Evolutionary conservation across 2,888 invertebrate species (phyloP).

Genomic region (Phalera bucephala): DNA sequence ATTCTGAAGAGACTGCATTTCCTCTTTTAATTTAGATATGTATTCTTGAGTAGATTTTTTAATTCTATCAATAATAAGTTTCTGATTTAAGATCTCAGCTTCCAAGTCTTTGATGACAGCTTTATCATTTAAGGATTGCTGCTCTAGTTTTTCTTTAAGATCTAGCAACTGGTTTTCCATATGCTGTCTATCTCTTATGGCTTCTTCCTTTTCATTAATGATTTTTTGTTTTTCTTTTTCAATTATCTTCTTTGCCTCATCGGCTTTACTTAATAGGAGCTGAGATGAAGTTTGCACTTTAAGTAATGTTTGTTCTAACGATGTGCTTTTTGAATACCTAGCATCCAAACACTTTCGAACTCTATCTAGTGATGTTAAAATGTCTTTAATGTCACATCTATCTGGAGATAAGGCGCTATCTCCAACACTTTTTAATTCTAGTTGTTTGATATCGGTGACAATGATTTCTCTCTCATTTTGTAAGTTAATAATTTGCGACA

Average conservation of each 20-base stretch:
- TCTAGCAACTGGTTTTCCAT: constrained; percentile 53
- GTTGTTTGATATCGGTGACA: constrained; percentile 55
- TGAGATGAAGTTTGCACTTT: constrained; percentile 67
- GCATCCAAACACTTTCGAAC: constrained; percentile 50
- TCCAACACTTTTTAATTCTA: constrained; percentile 62
- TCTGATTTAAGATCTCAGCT: constrained; percentile 60
- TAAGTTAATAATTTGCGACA: constrained; percentile 46
- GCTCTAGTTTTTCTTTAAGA: constrained; percentile 49
- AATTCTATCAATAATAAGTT: constrained; percentile 57
- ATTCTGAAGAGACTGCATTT: constrained; percentile 48
- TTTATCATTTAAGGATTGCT: constrained; percentile 50
- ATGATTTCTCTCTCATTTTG: constrained; percentile 58
- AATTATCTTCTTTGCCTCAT: constrained; percentile 64
- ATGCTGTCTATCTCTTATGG: constrained; percentile 47
- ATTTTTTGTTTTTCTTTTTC: constrained; percentile 72
- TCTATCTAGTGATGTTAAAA: constrained; percentile 53
- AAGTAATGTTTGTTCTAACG: constrained; percentile 55
- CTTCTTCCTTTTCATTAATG: constrained; percentile 64
- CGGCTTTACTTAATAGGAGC: constrained; percentile 63
- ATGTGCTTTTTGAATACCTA: constrained; percentile 43
- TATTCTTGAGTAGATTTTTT: constrained; percentile 52
- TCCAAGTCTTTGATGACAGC: constrained; percentile 57
- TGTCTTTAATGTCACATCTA: constrained; percentile 47
- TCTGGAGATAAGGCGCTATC: constrained; percentile 50
- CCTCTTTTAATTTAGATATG: constrained; percentile 54